Base-by-base conservation (phyloP, 2,888 invertebrate species). In the Acanthosepion esculentum region DNA sequence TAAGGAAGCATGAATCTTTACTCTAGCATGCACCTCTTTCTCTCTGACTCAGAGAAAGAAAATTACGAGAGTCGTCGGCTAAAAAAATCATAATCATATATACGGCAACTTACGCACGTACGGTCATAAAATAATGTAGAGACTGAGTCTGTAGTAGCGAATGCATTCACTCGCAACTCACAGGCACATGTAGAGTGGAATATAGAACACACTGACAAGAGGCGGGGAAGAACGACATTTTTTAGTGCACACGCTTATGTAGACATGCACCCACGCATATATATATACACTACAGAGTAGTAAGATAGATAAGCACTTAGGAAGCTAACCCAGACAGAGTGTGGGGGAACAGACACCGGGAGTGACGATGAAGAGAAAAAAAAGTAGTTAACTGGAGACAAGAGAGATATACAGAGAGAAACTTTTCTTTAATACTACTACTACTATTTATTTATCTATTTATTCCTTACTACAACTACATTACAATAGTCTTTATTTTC, bases 351-450 rank as follows among this genome's bases (percentile, higher is more conserved):
- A 78, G n/a, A 78, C 78, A 78, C 78, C 78, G 78, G 78, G 33
- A 78, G 78, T 78, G 78, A 33, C n/a, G 78, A 78, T 78, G n/a
- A 78, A 78, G 78, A 78, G n/a, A 78, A 78, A n/a, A 78, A n/a
- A 78, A 78, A 33, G 12, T n/a, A 78, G 29, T n/a, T n/a, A 78
- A 78, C 78, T 15, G 18, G n/a, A 15, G 23, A 20, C 15, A 55
- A 41, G 41, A 41, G 41, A 41, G 41, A 41, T 41, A 41, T 41
- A 41, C 41, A 59, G n/a, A 12, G 78, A 78, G 78, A 78, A 78
- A 78, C 78, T 78, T 78, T n/a, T n/a, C 23, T 78, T 18, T 78
- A n/a, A n/a, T 2, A 15, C 15, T 64, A 78, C n/a, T 33, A 78
- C n/a, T 33, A 41, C 41, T 41, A 41, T 41, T 41, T 41, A 41